Conservation (phyloP, 2,888 invertebrate genomes). For the Drosophila bunnanda region DNA sequence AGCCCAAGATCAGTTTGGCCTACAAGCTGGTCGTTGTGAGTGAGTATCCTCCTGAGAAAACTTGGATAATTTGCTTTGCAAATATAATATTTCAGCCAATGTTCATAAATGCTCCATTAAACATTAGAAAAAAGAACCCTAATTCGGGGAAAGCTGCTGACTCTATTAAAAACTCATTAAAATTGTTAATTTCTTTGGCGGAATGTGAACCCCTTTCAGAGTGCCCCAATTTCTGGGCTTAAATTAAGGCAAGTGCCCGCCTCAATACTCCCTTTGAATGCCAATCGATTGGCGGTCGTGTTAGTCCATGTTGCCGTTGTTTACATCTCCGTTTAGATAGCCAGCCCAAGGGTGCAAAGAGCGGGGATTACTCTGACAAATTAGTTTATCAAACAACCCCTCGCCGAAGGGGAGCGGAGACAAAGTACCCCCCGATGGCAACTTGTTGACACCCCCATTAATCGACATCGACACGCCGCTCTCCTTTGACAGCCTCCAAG, state of each 20-base stretch:
- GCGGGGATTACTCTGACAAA: slow-evolving; percentile 43
- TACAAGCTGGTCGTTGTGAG: slow-evolving; percentile 90
- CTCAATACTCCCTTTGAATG: slow-evolving; percentile 16
- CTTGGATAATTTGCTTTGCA: neutral
- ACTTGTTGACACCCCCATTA: slow-evolving; percentile 49
- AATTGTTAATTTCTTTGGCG: slow-evolving; percentile 8
- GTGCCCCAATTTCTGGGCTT: slow-evolving; percentile 1
- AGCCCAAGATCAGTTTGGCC: slow-evolving; percentile 91
- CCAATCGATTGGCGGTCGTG: slow-evolving; percentile 42
- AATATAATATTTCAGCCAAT: neutral
- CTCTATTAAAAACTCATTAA: slow-evolving; percentile 9
- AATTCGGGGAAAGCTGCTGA: neutral
- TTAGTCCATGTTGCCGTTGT: slow-evolving; percentile 35
- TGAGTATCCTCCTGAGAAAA: slow-evolving; percentile 84
- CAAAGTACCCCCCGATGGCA: slow-evolving; percentile 2
- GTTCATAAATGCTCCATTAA: neutral
- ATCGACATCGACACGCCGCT: slow-evolving; percentile 35
- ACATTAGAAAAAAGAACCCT: neutral
- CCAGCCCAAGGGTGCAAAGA: slow-evolving; percentile 15
- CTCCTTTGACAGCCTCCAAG: slow-evolving; percentile 89
- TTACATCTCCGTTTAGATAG: slow-evolving; percentile 39
- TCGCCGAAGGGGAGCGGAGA: neutral
- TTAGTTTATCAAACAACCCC: slow-evolving; percentile 44
- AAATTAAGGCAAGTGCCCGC: slow-evolving; percentile 11
- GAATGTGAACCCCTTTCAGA: neutral